Percentiles rank a stretch among this genome's conserved stretches.
phyloP scores from a whole-genome alignment of 2,888 invertebrate species.

The Rapana venosa region DNA sequence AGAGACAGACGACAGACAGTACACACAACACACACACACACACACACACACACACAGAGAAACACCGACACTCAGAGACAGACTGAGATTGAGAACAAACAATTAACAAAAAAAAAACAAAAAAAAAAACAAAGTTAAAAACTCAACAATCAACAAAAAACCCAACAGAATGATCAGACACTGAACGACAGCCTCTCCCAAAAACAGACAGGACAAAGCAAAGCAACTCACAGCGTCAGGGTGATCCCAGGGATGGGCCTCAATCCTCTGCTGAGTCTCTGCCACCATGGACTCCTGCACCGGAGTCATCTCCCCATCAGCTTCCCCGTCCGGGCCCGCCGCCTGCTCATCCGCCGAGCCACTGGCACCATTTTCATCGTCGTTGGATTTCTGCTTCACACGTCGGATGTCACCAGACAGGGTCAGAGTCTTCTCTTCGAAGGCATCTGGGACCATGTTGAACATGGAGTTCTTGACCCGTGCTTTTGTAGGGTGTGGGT shows the following conservation, averaged over 20 bases:
- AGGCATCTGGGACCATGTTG: constrained; percentile 69
- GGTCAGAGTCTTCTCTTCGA: constrained; percentile 64
- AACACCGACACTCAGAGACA: not conserved
- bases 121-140: not conserved
- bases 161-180: not conserved
- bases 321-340: constrained; percentile 45
- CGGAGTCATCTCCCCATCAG: constrained; percentile 33
- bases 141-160: not conserved
- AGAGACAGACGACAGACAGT: not conserved
- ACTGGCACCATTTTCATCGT: constrained; percentile 38
- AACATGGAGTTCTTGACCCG: constrained; percentile 68
- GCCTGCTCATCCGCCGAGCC: constrained; percentile 27
- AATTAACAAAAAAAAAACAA: not conserved
- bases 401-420: constrained; percentile 58
- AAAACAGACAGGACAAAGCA: not conserved
- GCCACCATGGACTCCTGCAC: constrained; percentile 46
- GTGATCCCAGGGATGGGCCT: constrained; percentile 61
- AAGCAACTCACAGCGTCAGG: constrained; percentile 58
- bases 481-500: constrained; percentile 63
- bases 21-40: not conserved
- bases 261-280: constrained; percentile 51
- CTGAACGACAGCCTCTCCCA: not conserved
- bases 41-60: not conserved
- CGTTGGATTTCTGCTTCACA: constrained; percentile 47
- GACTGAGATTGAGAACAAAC: not conserved